phyloP scores from a whole-genome alignment of 2,888 invertebrate species.

The Eumerus sabulonum region DNA sequence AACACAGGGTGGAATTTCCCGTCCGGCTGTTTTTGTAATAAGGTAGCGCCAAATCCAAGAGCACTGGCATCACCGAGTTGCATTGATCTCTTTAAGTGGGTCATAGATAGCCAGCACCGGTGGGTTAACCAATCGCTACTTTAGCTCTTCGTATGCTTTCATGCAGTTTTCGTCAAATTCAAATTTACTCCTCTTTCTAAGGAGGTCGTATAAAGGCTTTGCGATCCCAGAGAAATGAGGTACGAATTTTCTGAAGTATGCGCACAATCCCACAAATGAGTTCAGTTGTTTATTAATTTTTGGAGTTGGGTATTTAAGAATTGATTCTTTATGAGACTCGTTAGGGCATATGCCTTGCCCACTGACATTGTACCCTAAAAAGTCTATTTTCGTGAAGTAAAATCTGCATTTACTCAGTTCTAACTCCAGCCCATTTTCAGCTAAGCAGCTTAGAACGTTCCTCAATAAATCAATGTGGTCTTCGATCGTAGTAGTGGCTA shows the following conservation, averaged over 20 bases:
- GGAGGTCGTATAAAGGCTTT: slow-evolving; percentile 71
- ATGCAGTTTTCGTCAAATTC: slow-evolving; percentile 21
- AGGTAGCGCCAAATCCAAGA: no score
- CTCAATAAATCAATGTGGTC: no score
- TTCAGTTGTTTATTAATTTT: neutral
- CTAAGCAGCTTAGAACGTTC: no score
- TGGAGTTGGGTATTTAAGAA: slow-evolving; percentile 19
- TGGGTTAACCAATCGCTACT: slow-evolving; percentile 36
- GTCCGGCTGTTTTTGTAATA: no score
- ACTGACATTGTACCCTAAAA: slow-evolving; percentile 27
- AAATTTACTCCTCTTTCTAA: slow-evolving; percentile 27
- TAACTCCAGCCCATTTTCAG: no score
- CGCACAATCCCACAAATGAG: no score
- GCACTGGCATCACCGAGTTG: slow-evolving; percentile 72
- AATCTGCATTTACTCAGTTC: neutral
- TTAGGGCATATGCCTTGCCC: slow-evolving; percentile 10
- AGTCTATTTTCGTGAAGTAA: neutral
- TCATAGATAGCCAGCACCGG: no score
- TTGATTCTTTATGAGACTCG: slow-evolving; percentile 13
- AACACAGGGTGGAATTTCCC: slow-evolving; percentile 71
- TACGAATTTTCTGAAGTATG: slow-evolving; percentile 56
- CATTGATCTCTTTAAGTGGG: slow-evolving; percentile 70
- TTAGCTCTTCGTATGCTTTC: no score
- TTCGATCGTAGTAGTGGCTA: no score
- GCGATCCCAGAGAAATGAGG: slow-evolving; percentile 63